Evolutionary conservation across 2,797 vertebrate species (phyloP), one percentile per base, ranked within the genome.

Genomic region (Propithecus perrieri): DNA sequence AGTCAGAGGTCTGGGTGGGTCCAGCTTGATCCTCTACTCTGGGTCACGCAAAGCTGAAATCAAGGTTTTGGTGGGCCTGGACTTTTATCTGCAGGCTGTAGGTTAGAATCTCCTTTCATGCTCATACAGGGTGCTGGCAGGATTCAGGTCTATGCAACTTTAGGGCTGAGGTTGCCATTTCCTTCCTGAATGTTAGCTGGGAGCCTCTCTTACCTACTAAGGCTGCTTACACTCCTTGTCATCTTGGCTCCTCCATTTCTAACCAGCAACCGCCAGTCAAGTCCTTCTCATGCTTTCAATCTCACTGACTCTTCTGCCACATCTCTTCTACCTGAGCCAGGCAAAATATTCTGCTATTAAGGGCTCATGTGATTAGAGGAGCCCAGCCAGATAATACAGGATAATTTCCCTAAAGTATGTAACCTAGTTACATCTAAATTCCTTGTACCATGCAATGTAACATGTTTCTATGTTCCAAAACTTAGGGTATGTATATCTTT

Each of bases 131-230:
- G 10, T 69, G 13, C 59, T 57, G 50, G 35, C 46, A 79, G 85
- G 63, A 79, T 38, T 89, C 63, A 63, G 35, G 4, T 50, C 57
- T 22, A 5, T 87, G 50, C 10, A 69, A 7, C 3, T 4, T 7
- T 22, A 46, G 57, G 55, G n/a, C 1, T 4, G 6, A 65, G 38
- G 22, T 48, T 4, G 15, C 2, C 0, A 0, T 38, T 61, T 59
- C 33, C 38, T 76, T 3, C 2, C 26, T 35, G 22, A 76, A 43
- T 61, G 30, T 50, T 57, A 53, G 10, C 14, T 0, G 8, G 35
- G 7, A 81, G 26, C 67, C 28, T 46, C 35, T 17, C 18, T 41
- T 28, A 74, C 24, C 46, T 11, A 33, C 24, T 6, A n/a, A 35
- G 26, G 24, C 24, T 38, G n/a, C 7, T 46, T 63, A 14, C 5